Evolutionary conservation across 2,797 vertebrate genomes (phyloP).

Genomic region (Chelon labrosus): DNA sequence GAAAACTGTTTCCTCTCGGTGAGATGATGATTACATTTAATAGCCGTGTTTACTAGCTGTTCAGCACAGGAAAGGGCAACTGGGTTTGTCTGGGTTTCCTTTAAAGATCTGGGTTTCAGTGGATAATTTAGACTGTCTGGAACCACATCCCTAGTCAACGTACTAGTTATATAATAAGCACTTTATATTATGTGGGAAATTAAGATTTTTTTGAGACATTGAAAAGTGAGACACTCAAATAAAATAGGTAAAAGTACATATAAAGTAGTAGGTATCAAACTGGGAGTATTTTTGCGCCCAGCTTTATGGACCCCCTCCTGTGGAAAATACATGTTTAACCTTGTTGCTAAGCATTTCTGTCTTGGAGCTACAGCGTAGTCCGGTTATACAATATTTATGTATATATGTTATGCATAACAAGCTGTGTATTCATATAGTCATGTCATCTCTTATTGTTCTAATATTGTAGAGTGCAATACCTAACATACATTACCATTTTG

Average conservation of each 20-base stretch:
- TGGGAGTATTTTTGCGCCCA: not conserved
- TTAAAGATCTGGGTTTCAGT: not conserved
- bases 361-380: too few relatives aligned
- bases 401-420: too few relatives aligned
- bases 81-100: not conserved
- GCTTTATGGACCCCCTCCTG: too few relatives aligned
- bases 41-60: constrained; percentile 6
- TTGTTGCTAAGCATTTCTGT: too few relatives aligned
- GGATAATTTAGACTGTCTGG: not conserved
- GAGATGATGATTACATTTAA: constrained; percentile 27
- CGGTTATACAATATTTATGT: too few relatives aligned
- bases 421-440: too few relatives aligned
- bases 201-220: not conserved
- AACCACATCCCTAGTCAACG: not conserved
- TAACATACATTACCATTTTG: too few relatives aligned
- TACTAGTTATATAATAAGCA: not conserved
- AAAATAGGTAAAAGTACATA: too few relatives aligned
- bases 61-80: not conserved
- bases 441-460: too few relatives aligned
- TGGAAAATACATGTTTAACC: too few relatives aligned
- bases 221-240: not conserved
- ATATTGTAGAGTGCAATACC: too few relatives aligned
- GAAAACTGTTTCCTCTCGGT: constrained; percentile 13
- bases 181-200: not conserved
- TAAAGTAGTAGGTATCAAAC: not conserved